Base-by-base conservation (phyloP, 92 coral and sea anemone genomes). In the Desmophyllum pertusum region DNA sequence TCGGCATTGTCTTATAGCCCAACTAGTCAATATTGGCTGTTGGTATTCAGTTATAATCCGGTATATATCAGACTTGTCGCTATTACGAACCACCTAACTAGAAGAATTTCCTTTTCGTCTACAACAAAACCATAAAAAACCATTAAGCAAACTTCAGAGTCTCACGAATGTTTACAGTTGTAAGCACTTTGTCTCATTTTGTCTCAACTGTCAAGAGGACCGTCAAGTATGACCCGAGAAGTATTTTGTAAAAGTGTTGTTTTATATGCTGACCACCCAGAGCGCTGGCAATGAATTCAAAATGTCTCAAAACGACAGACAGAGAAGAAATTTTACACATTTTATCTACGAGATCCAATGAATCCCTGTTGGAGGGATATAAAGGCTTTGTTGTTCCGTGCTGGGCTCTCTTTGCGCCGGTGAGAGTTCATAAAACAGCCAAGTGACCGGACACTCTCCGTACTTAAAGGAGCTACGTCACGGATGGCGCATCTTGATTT, bases 231-330 rank as follows among this genome's bases (percentile, higher is more conserved):
- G 73, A 37, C 40, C 5, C 10, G 38, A 27, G 73, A 36, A 68
- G 29, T 68, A 18, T 15, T 68, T 68, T 18, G 39, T 65, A 36
- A 31, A 35, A 21, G n/a, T 17, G 38, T 50, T 73, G 8, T 61
- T 57, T 35, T 38, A 0, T 59, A 39, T 18, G 3, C 81, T 77
- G 70, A 41, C 81, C 70, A 77, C 70, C 81, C 70, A 77, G 5
- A 21, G 52, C 31, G 65, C 31, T 1, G 15, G 27, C 14, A 29
- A 59, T 27, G n/a, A n/a, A n/a, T n/a, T n/a, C n/a, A 59, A 59
- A 33, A 6, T n/a, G 63, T 55, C 63, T 23, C 29, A 55, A 55
- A 23, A 55, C n/a, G 30, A 25, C 65, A 27, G 65, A 25, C 65
- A 27, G 65, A 59, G 31, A 59, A 59, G 27, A 25, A n/a, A n/a